Conservation (phyloP, 2,888 invertebrate genomes). For the Drosophila planitibia region DNA sequence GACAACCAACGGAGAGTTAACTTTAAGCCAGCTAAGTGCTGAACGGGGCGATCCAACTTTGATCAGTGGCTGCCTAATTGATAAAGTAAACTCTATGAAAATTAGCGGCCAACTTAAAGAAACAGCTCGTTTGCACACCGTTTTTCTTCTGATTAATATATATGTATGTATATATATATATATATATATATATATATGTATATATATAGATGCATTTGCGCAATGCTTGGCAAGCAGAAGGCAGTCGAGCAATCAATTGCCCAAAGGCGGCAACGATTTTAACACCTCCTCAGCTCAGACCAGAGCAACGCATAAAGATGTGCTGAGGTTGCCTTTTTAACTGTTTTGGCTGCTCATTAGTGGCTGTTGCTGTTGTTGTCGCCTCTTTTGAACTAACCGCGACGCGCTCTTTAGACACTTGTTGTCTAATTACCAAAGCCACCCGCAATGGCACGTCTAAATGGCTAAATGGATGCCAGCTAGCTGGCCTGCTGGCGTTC, state of each 20-base stretch:
- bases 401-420: slow-evolving; percentile 64
- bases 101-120: slow-evolving; percentile 71
- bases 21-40: slow-evolving; percentile 39
- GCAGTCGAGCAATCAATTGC: slow-evolving; percentile 66
- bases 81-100: slow-evolving; percentile 70
- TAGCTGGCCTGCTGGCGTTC: slow-evolving; percentile 31
- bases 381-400: slow-evolving; percentile 67
- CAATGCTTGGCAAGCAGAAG: slow-evolving; percentile 27
- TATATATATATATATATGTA: slow-evolving; percentile 55
- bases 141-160: slow-evolving; percentile 77
- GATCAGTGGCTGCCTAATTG: slow-evolving; percentile 69
- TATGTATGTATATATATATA: slow-evolving; percentile 39
- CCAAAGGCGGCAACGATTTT: slow-evolving; percentile 71
- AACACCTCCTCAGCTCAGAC: slow-evolving; percentile 57
- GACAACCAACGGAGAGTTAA: slow-evolving; percentile 53
- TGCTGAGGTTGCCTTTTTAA: slow-evolving; percentile 13
- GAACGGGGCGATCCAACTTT: slow-evolving; percentile 23
- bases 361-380: slow-evolving; percentile 32
- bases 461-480: slow-evolving; percentile 1
- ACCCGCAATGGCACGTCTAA: slow-evolving; percentile 74
- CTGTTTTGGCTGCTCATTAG: slow-evolving; percentile 68
- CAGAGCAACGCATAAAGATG: slow-evolving; percentile 19
- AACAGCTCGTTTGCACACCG: slow-evolving; percentile 46
- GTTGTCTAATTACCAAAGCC: slow-evolving; percentile 79
- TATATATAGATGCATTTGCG: slow-evolving; percentile 58